These are phyloP conservation scores for Habrosyne pyritoides DNA, from an alignment of 2,888 invertebrate genomes.

Conservation along the genomic window DNA sequence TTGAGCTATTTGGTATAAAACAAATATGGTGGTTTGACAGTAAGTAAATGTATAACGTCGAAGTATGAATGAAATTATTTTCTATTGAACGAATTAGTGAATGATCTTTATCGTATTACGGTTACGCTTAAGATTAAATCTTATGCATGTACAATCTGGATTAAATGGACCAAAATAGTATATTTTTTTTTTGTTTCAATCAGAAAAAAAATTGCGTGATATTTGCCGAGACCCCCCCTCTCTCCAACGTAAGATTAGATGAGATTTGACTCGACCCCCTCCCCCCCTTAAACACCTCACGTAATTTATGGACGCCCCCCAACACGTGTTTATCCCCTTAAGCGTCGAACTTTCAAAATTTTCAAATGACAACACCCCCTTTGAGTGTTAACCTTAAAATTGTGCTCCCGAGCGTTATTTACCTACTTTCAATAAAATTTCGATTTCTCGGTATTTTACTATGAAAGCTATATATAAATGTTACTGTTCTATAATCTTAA, in stretches of 20 bases:
- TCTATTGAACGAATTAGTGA: background rate
- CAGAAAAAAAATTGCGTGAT: slow-evolving; percentile 13
- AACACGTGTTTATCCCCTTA: no score
- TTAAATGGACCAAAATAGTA: slow-evolving; percentile 19
- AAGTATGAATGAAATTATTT: background rate
- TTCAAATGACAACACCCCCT: no score
- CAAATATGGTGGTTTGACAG: slow-evolving; percentile 7
- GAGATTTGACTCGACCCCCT: no score
- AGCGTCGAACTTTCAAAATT: no score
- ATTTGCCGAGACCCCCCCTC: slow-evolving; percentile 15
- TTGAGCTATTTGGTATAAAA: slow-evolving; percentile 8
- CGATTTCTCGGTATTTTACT: no score
- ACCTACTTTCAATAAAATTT: no score
- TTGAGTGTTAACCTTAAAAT: no score
- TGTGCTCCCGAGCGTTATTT: no score
- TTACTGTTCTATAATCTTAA: no score
- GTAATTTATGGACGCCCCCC: no score
- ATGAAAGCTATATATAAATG: no score
- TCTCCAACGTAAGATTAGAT: slow-evolving; percentile 16
- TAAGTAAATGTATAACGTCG: slow-evolving; percentile 5
- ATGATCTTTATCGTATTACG: background rate
- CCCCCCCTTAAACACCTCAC: no score
- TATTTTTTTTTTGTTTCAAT: slow-evolving; percentile 16
- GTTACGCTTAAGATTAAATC: background rate
- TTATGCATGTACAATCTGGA: slow-evolving; percentile 9